Evolutionary conservation across 2,888 invertebrate species (phyloP).

Genomic region (Pogonocherus hispidulus): DNA sequence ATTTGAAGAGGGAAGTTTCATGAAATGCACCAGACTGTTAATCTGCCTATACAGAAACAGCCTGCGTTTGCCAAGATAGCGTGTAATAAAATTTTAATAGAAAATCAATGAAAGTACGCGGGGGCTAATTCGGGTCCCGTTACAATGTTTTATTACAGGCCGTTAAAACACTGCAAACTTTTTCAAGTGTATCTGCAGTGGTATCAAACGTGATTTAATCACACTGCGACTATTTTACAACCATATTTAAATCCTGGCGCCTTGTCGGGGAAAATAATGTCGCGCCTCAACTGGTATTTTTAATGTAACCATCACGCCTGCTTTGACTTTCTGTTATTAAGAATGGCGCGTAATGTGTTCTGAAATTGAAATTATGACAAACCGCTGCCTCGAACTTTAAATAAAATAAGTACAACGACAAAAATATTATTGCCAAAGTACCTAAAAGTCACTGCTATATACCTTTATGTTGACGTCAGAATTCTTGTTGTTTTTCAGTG

Average conservation of each 20-base stretch:
- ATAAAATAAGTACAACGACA: too few relatives aligned
- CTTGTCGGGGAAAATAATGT: neutral
- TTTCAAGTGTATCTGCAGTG: neutral
- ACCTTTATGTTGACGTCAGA: too few relatives aligned
- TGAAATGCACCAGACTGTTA: too few relatives aligned
- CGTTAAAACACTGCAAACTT: neutral
- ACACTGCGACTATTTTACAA: neutral
- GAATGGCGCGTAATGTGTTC: too few relatives aligned
- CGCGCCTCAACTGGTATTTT: neutral
- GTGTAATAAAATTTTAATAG: conserved; percentile 1
- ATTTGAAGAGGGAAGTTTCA: too few relatives aligned
- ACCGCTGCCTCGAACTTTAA: too few relatives aligned
- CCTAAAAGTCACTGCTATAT: too few relatives aligned
- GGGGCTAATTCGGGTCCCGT: neutral
- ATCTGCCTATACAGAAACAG: too few relatives aligned
- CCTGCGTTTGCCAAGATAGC: too few relatives aligned
- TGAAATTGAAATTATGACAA: too few relatives aligned
- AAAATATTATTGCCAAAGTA: too few relatives aligned
- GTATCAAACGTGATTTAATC: neutral
- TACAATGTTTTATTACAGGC: neutral
- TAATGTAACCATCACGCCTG: neutral
- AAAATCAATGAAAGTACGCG: neutral
- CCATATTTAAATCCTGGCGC: neutral
- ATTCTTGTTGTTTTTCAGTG: too few relatives aligned
- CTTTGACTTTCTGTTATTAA: neutral